Evolutionary conservation across 92 coral and sea anemone species (phyloP).

Genomic region (Epizoanthus ramosus): DNA sequence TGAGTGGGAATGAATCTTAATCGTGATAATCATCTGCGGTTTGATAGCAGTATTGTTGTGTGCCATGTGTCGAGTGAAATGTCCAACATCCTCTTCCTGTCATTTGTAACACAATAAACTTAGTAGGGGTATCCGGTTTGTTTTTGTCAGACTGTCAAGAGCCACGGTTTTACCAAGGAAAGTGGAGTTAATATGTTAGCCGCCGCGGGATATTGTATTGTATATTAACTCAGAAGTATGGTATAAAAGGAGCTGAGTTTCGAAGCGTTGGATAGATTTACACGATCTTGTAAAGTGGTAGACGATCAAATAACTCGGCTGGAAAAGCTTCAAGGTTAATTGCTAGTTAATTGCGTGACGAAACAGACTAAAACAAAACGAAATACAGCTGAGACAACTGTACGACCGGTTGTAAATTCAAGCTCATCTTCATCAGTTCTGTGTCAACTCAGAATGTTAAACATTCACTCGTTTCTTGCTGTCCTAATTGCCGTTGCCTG

Average conservation of each 20-base stretch:
- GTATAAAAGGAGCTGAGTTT: conserved; percentile 13
- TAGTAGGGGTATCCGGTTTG: conserved; percentile 3
- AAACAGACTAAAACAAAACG: neutral
- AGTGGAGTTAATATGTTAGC: neutral
- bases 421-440: neutral
- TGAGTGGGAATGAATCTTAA: neutral
- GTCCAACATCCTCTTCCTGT: conserved; percentile 8
- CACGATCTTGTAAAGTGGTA: no score
- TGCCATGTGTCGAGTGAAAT: neutral
- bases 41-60: neutral
- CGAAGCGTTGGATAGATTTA: neutral
- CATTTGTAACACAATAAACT: neutral
- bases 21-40: neutral
- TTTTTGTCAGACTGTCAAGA: neutral
- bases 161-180: neutral
- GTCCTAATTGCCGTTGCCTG: neutral
- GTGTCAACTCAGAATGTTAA: neutral
- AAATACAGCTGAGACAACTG: no score
- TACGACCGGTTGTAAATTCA: neutral
- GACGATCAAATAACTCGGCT: conserved; percentile 8
- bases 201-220: neutral
- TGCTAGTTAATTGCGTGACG: neutral
- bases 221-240: conserved; percentile 16
- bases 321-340: neutral
- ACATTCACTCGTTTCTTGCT: neutral